Conservation (phyloP, 2,888 invertebrate species). For the Nyleta sp. region DNA sequence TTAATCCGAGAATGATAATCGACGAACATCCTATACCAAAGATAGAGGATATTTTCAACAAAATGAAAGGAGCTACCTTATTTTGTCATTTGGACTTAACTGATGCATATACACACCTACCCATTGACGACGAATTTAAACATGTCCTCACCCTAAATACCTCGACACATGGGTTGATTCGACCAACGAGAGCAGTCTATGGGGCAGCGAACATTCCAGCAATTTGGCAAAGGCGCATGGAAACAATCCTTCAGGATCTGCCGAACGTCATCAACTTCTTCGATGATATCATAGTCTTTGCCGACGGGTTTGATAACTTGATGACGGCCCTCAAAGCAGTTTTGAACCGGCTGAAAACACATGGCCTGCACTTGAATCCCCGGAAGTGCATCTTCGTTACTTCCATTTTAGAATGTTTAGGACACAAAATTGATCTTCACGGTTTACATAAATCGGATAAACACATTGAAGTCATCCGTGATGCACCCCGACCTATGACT, state of each 20-base stretch:
- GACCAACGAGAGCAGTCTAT: constrained; percentile 28
- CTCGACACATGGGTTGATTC: not conserved
- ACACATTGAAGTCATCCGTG: constrained; percentile 22
- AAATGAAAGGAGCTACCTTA: not conserved
- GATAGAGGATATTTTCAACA: constrained; percentile 9
- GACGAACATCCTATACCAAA: constrained; percentile 47
- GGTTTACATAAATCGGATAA: constrained; percentile 38
- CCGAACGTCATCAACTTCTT: constrained; percentile 38
- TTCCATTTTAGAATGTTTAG: constrained; percentile 7
- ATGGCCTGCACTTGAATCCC: constrained; percentile 21
- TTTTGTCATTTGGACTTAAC: constrained; percentile 10
- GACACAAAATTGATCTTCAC: constrained; percentile 27
- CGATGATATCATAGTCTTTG: constrained; percentile 31
- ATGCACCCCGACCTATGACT: constrained; percentile 20
- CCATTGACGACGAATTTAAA: constrained; percentile 18
- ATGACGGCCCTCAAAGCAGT: not conserved
- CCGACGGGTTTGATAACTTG: constrained; percentile 8
- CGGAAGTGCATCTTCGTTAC: constrained; percentile 22
- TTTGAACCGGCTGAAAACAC: constrained; percentile 4
- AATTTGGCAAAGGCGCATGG: constrained; percentile 34
- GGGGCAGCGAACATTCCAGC: constrained; percentile 15
- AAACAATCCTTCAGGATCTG: constrained; percentile 18
- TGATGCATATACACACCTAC: constrained; percentile 9
- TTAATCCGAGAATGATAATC: constrained; percentile 29
- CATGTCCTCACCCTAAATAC: constrained; percentile 40